These are phyloP conservation scores for Aporophyla nigra DNA, from an alignment of 2,888 invertebrate species.

Conservation along the genomic window DNA sequence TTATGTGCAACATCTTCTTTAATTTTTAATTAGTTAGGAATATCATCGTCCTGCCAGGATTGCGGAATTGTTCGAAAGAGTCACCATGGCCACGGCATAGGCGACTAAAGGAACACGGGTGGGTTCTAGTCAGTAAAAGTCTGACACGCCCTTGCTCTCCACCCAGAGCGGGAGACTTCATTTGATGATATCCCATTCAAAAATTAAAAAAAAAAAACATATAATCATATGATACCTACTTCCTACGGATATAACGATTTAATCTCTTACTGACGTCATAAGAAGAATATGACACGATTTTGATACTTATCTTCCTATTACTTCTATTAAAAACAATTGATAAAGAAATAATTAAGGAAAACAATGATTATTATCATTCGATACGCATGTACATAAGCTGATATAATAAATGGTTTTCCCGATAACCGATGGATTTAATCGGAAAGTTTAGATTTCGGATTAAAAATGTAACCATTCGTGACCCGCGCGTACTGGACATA, in stretches of 20 bases:
- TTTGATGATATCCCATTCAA: too few species aligned
- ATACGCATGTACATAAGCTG: neutral
- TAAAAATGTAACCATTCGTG: neutral
- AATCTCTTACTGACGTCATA: constrained; percentile 35
- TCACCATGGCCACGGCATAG: too few species aligned
- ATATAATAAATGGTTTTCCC: constrained; percentile 16
- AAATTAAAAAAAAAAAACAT: too few species aligned
- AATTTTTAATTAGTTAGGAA: too few species aligned
- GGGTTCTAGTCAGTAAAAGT: too few species aligned
- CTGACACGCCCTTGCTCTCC: too few species aligned
- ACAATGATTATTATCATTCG: constrained; percentile 7
- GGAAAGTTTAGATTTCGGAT: neutral
- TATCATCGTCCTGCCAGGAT: too few species aligned
- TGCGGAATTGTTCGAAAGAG: too few species aligned
- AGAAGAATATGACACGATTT: constrained; percentile 18
- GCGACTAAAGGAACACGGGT: too few species aligned
- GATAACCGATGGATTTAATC: neutral
- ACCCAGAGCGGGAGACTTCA: too few species aligned
- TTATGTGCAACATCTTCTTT: too few species aligned
- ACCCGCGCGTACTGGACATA: neutral
- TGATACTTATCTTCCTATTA: constrained; percentile 18
- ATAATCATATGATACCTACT: neutral
- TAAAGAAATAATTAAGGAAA: constrained; percentile 11
- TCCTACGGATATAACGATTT: constrained; percentile 16
- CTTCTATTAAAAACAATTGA: neutral